phyloP scores from a whole-genome alignment of 2,888 invertebrate genomes.

The Synanthedon andrenaeformis region DNA sequence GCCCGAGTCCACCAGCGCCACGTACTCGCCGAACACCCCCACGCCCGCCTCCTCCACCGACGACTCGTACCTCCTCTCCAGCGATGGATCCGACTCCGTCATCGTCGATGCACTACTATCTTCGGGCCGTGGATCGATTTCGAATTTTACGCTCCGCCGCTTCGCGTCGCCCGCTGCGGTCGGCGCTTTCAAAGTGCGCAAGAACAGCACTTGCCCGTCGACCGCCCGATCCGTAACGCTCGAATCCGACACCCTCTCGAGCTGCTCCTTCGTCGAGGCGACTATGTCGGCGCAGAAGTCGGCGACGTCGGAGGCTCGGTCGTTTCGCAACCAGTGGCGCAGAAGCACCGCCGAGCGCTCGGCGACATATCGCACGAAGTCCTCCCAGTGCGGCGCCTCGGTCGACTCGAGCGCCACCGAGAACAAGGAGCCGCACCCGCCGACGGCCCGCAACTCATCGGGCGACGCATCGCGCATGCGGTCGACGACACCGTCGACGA shows the following conservation, averaged over 20 bases:
- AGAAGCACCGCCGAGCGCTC: not conserved
- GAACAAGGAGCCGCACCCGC: not conserved
- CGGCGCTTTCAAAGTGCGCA: slow-evolving; percentile 31
- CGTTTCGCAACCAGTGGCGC: not conserved
- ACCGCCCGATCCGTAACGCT: slow-evolving; percentile 49
- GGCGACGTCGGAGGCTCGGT: too few species aligned
- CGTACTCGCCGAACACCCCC: not conserved
- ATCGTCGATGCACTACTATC: not conserved
- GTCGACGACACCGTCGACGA: slow-evolving; percentile 38
- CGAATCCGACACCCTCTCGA: slow-evolving; percentile 46
- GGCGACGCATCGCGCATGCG: not conserved
- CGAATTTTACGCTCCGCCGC: slow-evolving; percentile 30
- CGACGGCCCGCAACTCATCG: not conserved
- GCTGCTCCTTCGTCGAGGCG: slow-evolving; percentile 13
- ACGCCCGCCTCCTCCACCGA: not conserved
- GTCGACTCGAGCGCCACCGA: not conserved
- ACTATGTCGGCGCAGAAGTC: not conserved
- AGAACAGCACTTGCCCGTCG: slow-evolving; percentile 37
- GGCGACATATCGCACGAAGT: not conserved
- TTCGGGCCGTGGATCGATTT: slow-evolving; percentile 15
- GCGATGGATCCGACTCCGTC: not conserved
- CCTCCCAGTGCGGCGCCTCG: not conserved
- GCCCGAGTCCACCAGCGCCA: not conserved
- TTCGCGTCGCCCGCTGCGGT: slow-evolving; percentile 27
- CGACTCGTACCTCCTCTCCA: not conserved